Percentiles rank a stretch among this genome's conserved stretches.
Evolutionary conservation across 2,113 vertebrate species (phyloP).

Genomic region (Nesogale talazaci): DNA sequence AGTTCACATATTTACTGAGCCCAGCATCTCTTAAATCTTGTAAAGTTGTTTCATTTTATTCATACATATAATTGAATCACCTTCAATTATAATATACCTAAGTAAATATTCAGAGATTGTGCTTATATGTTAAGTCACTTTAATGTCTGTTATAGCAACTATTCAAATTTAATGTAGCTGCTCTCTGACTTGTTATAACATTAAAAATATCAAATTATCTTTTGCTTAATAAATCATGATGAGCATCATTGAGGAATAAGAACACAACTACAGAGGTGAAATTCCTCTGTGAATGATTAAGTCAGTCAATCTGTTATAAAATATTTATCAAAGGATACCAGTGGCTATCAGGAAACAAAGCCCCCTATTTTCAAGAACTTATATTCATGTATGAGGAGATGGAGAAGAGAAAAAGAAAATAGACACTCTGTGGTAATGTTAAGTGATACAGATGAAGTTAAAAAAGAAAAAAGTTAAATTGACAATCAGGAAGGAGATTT

Average conservation of each 20-base stretch:
- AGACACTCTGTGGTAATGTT: background rate
- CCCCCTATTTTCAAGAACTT: background rate
- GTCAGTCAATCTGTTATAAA: background rate
- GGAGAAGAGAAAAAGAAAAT: background rate
- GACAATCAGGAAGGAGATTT: too few species aligned
- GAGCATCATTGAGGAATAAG: background rate
- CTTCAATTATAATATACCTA: background rate
- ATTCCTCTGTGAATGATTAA: background rate
- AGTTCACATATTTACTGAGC: background rate
- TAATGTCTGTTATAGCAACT: conserved; percentile 5
- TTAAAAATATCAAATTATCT: background rate
- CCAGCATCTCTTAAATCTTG: background rate
- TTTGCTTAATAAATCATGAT: background rate
- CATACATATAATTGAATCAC: background rate
- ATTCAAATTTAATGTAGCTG: background rate
- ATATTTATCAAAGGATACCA: background rate
- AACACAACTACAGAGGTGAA: background rate
- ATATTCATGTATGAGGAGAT: background rate
- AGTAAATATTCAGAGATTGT: background rate
- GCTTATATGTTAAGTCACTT: background rate
- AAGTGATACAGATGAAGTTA: background rate
- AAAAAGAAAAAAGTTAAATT: conserved; percentile 1
- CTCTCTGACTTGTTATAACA: background rate
- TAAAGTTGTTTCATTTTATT: conserved; percentile 6
- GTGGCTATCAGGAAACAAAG: background rate